phyloP scores from a whole-genome alignment of 2,113 vertebrate species.

The Gadus chalcogrammus region DNA sequence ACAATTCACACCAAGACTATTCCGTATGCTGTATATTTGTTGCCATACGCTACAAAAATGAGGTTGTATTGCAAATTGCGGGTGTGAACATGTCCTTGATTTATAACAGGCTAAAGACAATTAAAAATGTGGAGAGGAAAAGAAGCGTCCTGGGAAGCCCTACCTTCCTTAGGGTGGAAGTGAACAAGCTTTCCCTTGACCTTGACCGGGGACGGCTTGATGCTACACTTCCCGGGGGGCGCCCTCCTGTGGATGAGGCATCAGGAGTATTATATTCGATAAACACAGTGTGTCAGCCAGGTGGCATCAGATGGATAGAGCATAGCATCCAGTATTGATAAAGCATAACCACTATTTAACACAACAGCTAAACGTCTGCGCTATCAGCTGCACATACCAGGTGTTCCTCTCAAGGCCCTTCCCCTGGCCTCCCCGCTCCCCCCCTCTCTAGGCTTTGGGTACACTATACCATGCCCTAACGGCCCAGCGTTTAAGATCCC shows the following conservation, averaged over 20 bases:
- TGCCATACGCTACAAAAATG: too few species aligned
- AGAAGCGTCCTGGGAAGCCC: neutral
- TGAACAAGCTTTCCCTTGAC: slow-evolving; percentile 76
- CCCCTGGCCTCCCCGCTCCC: neutral
- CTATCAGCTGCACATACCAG: neutral
- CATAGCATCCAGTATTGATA: neutral
- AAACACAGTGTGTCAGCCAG: neutral
- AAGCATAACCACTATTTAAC: neutral
- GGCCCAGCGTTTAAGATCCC: neutral
- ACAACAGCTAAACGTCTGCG: neutral
- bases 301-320: neutral
- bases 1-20: too few species aligned
- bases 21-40: too few species aligned
- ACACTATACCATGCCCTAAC: neutral
- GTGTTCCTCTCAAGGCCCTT: neutral
- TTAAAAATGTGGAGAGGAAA: neutral
- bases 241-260: slow-evolving; percentile 63
- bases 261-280: slow-evolving; percentile 5
- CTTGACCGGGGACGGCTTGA: slow-evolving; percentile 66
- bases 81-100: neutral
- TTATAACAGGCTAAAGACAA: neutral
- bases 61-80: too few species aligned
- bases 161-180: slow-evolving; percentile 76
- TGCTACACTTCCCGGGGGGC: slow-evolving; percentile 71
- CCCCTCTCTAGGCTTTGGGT: neutral